Conservation (phyloP, 1,140 invertebrate species). For the Psix sp. region DNA sequence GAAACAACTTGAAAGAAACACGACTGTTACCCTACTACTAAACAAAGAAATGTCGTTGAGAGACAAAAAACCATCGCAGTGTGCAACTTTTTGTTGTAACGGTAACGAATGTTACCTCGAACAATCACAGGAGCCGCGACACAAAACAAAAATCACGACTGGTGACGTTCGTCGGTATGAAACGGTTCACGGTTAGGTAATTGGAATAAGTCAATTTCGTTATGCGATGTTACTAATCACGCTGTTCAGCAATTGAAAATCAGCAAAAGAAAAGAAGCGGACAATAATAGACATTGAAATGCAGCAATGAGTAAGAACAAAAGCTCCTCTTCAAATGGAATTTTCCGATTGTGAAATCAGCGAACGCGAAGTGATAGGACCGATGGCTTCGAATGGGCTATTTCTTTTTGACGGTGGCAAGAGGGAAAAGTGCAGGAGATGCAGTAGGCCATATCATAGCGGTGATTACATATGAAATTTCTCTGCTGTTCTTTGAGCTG, state of each 20-base stretch:
- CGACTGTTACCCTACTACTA: slow-evolving; percentile 2
- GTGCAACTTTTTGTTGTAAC: slow-evolving; percentile 13
- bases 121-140: slow-evolving; percentile 3
- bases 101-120: slow-evolving; percentile 4
- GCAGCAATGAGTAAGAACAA: too few relatives aligned
- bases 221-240: too few relatives aligned
- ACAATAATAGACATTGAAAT: too few relatives aligned
- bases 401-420: background rate
- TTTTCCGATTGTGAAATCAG: too few relatives aligned
- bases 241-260: too few relatives aligned
- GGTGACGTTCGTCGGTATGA: slow-evolving; percentile 1
- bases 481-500: too few relatives aligned
- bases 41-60: slow-evolving; percentile 35
- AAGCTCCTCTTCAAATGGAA: too few relatives aligned
- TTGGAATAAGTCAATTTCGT: too few relatives aligned
- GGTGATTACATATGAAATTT: slow-evolving; percentile 46
- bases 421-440: slow-evolving; percentile 25
- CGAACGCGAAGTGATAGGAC: background rate
- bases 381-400: background rate
- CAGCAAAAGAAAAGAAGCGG: too few relatives aligned
- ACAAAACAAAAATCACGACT: slow-evolving; percentile 16
- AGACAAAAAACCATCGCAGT: slow-evolving; percentile 10
- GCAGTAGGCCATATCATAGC: slow-evolving; percentile 19
- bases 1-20: background rate
- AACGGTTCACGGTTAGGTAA: slow-evolving; percentile 11